Conservation (phyloP, 2,888 invertebrate species). For the Junonia oenone region DNA sequence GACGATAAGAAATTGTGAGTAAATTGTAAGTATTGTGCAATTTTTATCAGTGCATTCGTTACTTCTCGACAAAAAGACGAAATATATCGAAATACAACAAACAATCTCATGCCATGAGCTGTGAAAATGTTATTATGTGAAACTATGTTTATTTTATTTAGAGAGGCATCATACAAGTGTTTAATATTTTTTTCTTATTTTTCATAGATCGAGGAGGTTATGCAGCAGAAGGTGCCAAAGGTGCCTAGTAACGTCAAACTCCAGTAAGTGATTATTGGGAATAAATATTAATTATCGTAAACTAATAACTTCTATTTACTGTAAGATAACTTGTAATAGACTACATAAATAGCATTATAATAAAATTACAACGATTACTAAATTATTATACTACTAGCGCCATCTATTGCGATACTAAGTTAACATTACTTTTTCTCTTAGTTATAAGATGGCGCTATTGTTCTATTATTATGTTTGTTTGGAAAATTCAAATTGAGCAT, state of each 20-base stretch:
- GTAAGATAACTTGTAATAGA: background rate
- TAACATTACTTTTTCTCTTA: background rate
- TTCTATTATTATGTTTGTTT: background rate
- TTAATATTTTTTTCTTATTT: conserved; percentile 23
- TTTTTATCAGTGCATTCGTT: conserved; percentile 29
- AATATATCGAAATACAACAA: background rate
- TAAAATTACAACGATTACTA: background rate
- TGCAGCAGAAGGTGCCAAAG: conserved; percentile 74
- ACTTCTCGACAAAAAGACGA: background rate
- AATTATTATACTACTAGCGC: background rate
- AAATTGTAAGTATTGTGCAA: conserved; percentile 34
- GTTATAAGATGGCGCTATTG: conserved; percentile 12
- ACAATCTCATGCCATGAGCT: conserved; percentile 5
- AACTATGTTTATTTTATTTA: background rate
- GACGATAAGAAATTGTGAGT: conserved; percentile 38
- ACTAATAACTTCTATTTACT: background rate
- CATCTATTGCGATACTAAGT: conserved; percentile 40
- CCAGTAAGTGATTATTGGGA: conserved; percentile 49
- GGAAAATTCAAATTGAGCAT: background rate
- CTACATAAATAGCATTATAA: background rate
- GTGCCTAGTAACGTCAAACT: conserved; percentile 62
- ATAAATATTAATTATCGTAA: background rate
- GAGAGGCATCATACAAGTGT: background rate
- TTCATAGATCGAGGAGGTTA: conserved; percentile 74
- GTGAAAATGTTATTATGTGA: conserved; percentile 11